Percentiles rank a stretch among this genome's conserved stretches.
phyloP scores from a whole-genome alignment of 2,113 vertebrate genomes.

The Lepus americanus region DNA sequence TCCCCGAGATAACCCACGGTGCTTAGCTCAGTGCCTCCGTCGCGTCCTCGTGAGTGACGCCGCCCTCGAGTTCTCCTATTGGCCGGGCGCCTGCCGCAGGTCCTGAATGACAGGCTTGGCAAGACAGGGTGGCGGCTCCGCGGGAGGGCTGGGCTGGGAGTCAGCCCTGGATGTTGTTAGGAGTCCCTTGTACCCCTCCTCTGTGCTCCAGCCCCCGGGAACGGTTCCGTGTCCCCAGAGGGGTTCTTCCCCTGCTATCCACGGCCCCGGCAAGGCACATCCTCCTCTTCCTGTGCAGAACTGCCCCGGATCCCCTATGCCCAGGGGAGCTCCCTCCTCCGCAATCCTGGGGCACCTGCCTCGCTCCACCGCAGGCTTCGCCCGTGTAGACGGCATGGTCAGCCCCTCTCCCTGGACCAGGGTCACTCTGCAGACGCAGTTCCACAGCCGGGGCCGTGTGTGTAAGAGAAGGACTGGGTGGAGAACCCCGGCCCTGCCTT shows the following conservation, averaged over 20 bases:
- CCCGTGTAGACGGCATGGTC: accelerated
- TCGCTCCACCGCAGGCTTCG: accelerated
- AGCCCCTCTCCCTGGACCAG: accelerated
- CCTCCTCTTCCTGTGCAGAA: not conserved
- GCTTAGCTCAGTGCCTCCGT: not conserved
- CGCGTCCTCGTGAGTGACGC: not conserved
- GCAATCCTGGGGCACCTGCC: accelerated
- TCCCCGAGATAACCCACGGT: accelerated
- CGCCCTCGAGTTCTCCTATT: not conserved
- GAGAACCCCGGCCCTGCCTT: not conserved
- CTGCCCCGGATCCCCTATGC: not conserved
- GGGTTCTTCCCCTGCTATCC: accelerated
- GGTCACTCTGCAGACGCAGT: not conserved
- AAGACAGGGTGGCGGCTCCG: accelerated
- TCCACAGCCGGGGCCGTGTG: not conserved
- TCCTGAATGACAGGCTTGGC: not conserved
- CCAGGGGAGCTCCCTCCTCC: not conserved
- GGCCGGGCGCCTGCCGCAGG: accelerated
- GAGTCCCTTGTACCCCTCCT: not conserved
- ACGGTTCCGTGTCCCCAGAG: not conserved
- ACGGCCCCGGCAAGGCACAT: accelerated
- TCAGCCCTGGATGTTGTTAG: not conserved
- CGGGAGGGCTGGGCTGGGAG: not conserved
- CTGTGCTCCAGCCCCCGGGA: not conserved
- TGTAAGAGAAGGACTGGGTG: not conserved